Conservation (phyloP, 1,140 invertebrate genomes). For the Telenomus remus region DNA sequence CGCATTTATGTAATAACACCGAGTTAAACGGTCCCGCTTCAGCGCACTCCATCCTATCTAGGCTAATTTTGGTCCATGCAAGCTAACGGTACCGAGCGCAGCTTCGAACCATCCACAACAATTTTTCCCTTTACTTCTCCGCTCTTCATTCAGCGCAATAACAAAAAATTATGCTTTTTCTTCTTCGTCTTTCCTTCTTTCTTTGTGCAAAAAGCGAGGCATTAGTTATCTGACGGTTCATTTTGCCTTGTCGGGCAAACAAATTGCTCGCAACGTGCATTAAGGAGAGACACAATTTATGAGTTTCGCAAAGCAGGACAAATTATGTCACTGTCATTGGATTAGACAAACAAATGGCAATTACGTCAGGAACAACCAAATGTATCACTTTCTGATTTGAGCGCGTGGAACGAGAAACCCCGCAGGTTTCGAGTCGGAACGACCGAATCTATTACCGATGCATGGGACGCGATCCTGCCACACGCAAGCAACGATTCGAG, state of each 20-base stretch:
- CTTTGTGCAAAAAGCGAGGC: too few relatives aligned
- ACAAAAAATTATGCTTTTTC: too few relatives aligned
- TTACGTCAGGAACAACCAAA: neutral
- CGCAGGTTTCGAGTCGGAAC: conserved; percentile 17
- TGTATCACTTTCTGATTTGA: neutral
- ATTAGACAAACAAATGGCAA: conserved; percentile 1
- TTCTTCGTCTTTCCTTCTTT: too few relatives aligned
- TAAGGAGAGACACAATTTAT: too few relatives aligned
- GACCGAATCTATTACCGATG: neutral
- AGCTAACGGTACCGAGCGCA: conserved; percentile 16
- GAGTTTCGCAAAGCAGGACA: neutral
- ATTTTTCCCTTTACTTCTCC: neutral
- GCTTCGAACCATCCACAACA: neutral
- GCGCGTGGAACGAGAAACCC: conserved; percentile 4
- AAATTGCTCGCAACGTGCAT: too few relatives aligned
- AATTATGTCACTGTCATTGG: neutral
- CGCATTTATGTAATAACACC: conserved; percentile 33
- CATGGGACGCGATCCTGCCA: too few relatives aligned
- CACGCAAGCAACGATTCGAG: too few relatives aligned
- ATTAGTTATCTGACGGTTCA: too few relatives aligned
- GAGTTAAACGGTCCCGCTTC: conserved; percentile 10
- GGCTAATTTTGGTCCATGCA: conserved; percentile 26
- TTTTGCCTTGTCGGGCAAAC: too few relatives aligned
- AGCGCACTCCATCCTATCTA: conserved; percentile 7
- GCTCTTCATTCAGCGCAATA: too few relatives aligned